phyloP scores from a whole-genome alignment of 2,888 invertebrate species.

The Hedya salicella region DNA sequence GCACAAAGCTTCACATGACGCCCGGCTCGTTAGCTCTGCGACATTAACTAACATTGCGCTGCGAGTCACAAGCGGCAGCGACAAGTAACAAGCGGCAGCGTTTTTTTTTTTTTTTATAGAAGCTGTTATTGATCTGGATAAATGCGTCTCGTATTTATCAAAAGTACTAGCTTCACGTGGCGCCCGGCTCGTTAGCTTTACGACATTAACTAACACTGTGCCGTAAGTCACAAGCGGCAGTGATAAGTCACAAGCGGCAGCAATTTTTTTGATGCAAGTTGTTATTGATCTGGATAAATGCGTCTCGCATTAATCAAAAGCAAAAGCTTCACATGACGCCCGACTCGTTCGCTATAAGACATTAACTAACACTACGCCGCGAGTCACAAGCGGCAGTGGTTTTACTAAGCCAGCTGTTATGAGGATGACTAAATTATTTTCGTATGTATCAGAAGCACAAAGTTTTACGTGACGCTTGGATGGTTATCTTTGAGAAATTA shows the following conservation, averaged over 20 bases:
- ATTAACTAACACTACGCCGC: conserved; percentile 7
- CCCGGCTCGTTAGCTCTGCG: conserved; percentile 35
- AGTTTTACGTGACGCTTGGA: too few relatives aligned
- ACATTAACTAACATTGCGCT: conserved; percentile 25
- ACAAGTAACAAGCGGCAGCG: conserved; percentile 16
- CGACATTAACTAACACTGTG: conserved; percentile 29
- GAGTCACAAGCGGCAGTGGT: too few relatives aligned
- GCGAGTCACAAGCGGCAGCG: conserved; percentile 14
- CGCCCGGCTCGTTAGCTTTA: conserved; percentile 35
- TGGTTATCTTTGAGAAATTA: too few relatives aligned
- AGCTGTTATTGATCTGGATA: not conserved
- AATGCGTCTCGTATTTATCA: too few relatives aligned
- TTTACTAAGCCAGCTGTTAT: too few relatives aligned
- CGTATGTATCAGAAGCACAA: too few relatives aligned
- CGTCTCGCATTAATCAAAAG: too few relatives aligned
- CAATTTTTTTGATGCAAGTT: too few relatives aligned
- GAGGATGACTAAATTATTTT: too few relatives aligned
- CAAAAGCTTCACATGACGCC: conserved; percentile 9
- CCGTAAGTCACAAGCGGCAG: conserved; percentile 11
- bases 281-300: not conserved
- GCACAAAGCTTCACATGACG: conserved; percentile 36
- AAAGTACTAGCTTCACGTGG: not conserved
- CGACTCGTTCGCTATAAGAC: conserved; percentile 34
- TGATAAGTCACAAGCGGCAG: too few relatives aligned
- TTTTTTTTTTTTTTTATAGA: too few relatives aligned